phyloP scores from a whole-genome alignment of 2,113 vertebrate species.

The Chlorocebus sabaeus region DNA sequence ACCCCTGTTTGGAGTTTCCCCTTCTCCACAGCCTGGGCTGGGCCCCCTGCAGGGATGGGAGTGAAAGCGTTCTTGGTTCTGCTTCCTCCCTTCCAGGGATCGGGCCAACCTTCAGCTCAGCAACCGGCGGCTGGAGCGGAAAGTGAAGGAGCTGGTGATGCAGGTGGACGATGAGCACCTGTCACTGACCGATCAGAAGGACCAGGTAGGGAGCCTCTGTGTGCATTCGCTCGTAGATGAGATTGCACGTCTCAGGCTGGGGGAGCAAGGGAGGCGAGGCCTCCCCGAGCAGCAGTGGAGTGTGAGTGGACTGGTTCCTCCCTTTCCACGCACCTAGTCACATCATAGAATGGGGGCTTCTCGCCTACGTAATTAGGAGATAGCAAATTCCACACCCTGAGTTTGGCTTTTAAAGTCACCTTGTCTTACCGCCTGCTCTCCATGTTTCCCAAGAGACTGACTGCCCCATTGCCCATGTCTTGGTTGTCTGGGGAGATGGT shows the following conservation, averaged over 20 bases:
- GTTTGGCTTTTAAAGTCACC: background rate
- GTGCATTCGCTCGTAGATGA: background rate
- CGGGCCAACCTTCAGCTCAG: slow-evolving; percentile 91
- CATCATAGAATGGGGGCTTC: background rate
- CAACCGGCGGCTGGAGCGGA: slow-evolving; percentile 95
- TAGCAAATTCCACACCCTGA: background rate
- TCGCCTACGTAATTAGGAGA: background rate
- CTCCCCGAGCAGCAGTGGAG: accelerated
- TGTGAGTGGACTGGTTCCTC: accelerated
- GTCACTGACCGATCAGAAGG: slow-evolving; percentile 94
- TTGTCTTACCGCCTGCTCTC: background rate
- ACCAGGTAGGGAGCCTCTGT: slow-evolving; percentile 86
- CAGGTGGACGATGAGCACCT: slow-evolving; percentile 96
- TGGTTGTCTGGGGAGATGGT: background rate
- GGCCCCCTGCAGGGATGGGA: background rate
- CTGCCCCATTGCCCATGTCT: accelerated
- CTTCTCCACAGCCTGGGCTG: background rate
- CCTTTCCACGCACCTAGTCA: background rate
- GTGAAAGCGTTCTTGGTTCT: background rate
- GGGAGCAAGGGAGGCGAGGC: no score
- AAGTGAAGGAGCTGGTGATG: slow-evolving; percentile 96
- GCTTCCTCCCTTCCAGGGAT: slow-evolving; percentile 83
- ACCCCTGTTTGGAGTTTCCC: background rate
- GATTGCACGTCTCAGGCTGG: background rate
- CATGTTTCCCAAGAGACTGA: background rate